These are phyloP conservation scores for Drosophila formosana DNA, from an alignment of 2,888 invertebrate species.

Conservation along the genomic window DNA sequence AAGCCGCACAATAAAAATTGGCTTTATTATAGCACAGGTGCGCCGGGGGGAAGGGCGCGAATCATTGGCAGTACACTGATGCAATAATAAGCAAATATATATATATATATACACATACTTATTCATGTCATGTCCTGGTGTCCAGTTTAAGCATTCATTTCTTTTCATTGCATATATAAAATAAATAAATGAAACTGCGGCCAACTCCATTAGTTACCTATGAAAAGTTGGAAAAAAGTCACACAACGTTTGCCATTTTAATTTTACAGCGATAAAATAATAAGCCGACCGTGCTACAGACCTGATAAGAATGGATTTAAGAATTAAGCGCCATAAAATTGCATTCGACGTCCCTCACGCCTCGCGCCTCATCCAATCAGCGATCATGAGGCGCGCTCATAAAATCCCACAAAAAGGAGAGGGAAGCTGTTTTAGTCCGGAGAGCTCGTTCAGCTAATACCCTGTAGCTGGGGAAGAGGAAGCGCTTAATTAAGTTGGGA, in stretches of 20 bases:
- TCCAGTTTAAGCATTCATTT: conserved; percentile 34
- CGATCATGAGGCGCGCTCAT: conserved; percentile 45
- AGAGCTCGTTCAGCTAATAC: neutral
- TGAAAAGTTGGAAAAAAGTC: conserved; percentile 5
- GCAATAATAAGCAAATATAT: conserved; percentile 11
- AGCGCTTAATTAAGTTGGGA: neutral
- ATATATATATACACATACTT: conserved; percentile 15
- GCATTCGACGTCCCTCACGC: conserved; percentile 57
- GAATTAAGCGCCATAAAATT: conserved; percentile 81
- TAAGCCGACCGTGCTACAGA: conserved; percentile 61
- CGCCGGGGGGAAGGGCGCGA: neutral
- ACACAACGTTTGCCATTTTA: conserved; percentile 53
- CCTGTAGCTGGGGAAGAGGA: neutral
- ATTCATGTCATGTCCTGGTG: conserved; percentile 35
- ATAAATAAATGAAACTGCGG: conserved; percentile 4
- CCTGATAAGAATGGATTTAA: conserved; percentile 69
- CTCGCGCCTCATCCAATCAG: conserved; percentile 43
- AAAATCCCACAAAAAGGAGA: conserved; percentile 32
- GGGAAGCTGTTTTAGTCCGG: neutral
- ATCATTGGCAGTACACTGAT: neutral
- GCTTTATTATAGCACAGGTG: conserved; percentile 35
- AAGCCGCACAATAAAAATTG: conserved; percentile 60
- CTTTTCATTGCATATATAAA: conserved; percentile 9
- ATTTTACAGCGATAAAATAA: conserved; percentile 63
- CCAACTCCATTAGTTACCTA: conserved; percentile 15